Evolutionary conservation across 1,140 invertebrate species (phyloP).

Genomic region (Drosophila equinoxialis): DNA sequence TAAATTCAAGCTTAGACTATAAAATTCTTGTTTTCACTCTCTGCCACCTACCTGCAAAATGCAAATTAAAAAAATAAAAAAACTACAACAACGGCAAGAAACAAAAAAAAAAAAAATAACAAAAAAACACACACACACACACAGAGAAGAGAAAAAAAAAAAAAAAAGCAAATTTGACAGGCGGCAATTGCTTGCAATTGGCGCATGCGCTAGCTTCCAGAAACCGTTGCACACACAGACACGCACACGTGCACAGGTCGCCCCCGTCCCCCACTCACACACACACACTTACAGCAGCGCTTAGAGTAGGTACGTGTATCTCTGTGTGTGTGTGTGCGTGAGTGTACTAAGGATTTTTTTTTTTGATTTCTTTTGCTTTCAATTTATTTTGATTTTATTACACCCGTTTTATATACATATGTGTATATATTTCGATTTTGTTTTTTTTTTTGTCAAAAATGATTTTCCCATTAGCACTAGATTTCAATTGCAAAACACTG

Average conservation of each 20-base stretch:
- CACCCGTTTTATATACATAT: slow-evolving; percentile 35
- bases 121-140: slow-evolving; percentile 34
- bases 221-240: slow-evolving; percentile 37
- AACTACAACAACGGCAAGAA: background rate
- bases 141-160: slow-evolving; percentile 34
- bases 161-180: slow-evolving; percentile 58
- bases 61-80: slow-evolving; percentile 24
- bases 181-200: slow-evolving; percentile 32
- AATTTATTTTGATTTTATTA: slow-evolving; percentile 74
- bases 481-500: slow-evolving; percentile 14
- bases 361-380: slow-evolving; percentile 49
- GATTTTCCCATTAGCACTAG: background rate
- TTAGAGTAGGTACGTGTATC: slow-evolving; percentile 15
- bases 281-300: slow-evolving; percentile 28
- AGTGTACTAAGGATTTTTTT: slow-evolving; percentile 64
- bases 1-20: background rate
- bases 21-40: background rate
- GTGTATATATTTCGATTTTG: background rate
- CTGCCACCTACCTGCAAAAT: slow-evolving; percentile 8
- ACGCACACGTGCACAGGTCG: slow-evolving; percentile 18
- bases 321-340: slow-evolving; percentile 26
- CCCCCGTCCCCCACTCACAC: slow-evolving; percentile 31
- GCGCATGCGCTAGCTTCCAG: slow-evolving; percentile 57
- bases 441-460: background rate
- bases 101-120: slow-evolving; percentile 30